Evolutionary conservation across 2,797 vertebrate species (phyloP).

Genomic region (Acrocephalus scirpaceus): DNA sequence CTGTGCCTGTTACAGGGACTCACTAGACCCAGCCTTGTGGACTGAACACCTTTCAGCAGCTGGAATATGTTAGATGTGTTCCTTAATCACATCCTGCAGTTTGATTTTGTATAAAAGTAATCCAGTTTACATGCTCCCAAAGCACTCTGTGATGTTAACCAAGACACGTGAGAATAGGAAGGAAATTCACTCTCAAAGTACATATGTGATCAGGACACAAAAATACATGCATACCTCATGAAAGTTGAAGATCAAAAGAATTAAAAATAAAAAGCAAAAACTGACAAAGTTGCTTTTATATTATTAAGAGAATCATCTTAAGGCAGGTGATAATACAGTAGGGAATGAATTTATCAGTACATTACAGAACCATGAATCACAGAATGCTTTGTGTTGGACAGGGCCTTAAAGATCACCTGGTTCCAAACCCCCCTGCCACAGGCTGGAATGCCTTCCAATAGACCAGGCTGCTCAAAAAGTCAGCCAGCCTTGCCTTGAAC

Average conservation of each 20-base stretch:
- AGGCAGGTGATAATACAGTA: neutral
- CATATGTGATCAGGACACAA: neutral
- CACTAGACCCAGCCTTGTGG: neutral
- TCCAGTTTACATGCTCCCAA: neutral
- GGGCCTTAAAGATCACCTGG: neutral
- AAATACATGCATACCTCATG: neutral
- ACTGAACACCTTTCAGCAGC: neutral
- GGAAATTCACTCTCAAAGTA: neutral
- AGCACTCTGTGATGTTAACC: neutral
- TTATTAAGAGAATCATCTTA: neutral
- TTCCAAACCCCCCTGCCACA: neutral
- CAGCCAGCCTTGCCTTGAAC: neutral
- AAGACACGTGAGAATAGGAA: neutral
- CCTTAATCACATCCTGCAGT: neutral
- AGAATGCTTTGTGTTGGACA: neutral
- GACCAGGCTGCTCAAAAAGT: neutral
- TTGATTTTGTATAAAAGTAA: neutral
- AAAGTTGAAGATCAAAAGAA: neutral
- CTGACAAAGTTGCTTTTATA: neutral
- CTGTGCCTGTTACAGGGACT: neutral
- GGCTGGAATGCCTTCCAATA: neutral
- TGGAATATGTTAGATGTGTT: neutral
- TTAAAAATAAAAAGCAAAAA: neutral
- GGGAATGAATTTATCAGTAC: neutral
- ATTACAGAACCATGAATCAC: neutral